Evolutionary conservation across 2,113 vertebrate genomes (phyloP).

Genomic region (Cromileptes altivelis): DNA sequence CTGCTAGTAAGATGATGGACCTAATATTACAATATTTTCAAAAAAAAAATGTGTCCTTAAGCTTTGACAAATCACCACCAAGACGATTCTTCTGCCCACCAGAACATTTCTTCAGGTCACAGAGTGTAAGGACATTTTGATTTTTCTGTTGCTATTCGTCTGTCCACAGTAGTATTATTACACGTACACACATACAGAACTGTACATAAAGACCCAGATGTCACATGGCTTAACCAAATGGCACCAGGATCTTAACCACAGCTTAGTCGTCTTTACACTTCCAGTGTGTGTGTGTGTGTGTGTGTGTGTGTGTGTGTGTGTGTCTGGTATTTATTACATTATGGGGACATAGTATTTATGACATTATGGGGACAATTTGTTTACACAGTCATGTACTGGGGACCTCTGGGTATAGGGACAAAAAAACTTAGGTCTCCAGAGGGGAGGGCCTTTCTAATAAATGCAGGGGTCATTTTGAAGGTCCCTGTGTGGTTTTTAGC

Average conservation of each 20-base stretch:
- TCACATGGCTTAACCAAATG: conserved; percentile 43
- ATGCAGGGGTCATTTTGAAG: no score
- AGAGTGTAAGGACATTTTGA: not conserved
- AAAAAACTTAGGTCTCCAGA: no score
- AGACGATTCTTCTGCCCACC: not conserved
- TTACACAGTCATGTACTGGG: no score
- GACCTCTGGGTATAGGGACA: no score
- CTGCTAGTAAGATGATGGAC: no score
- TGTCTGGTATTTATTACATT: no score
- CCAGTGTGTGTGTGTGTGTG: not conserved
- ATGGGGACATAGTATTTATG: no score
- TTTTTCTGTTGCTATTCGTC: conserved; percentile 18
- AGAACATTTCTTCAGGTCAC: not conserved
- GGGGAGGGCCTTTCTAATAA: no score
- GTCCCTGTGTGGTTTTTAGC: no score
- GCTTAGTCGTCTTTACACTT: conserved; percentile 50
- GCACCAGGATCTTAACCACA: conserved; percentile 36
- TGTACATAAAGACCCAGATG: conserved; percentile 19
- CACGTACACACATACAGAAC: not conserved
- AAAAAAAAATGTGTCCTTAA: not conserved
- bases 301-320: conserved; percentile 3
- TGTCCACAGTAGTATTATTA: conserved; percentile 32
- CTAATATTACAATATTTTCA: not conserved
- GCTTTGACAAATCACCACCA: not conserved
- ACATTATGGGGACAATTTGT: no score